Evolutionary conservation across 1,140 invertebrate genomes (phyloP).

Genomic region (Zaprionus taronus): DNA sequence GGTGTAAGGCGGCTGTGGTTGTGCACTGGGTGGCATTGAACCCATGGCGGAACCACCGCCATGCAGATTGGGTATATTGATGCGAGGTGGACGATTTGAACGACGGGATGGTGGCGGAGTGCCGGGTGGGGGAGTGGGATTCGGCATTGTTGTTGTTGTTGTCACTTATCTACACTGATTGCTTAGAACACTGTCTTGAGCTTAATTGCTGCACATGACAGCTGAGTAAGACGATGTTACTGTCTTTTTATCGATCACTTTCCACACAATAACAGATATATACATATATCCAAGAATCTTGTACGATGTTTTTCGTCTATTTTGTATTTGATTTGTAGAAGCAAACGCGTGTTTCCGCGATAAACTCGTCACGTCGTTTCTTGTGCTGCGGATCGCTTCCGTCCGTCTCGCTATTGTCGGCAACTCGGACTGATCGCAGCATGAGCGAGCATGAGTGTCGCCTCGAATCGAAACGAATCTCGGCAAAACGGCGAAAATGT

Average conservation of each 20-base stretch:
- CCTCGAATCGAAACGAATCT: background rate
- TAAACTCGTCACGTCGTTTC: background rate
- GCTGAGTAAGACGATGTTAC: background rate
- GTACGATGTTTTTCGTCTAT: background rate
- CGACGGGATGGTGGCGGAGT: constrained; percentile 67
- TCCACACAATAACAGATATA: no score
- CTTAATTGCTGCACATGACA: background rate
- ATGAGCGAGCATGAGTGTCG: background rate
- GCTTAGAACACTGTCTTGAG: background rate
- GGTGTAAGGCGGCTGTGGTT: constrained; percentile 64
- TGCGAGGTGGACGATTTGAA: constrained; percentile 67
- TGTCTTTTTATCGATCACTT: background rate
- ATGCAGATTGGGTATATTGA: constrained; percentile 67
- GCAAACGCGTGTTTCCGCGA: background rate
- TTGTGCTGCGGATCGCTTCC: constrained; percentile 1
- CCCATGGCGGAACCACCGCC: constrained; percentile 47
- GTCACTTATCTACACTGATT: constrained; percentile 45
- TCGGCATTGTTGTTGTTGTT: constrained; percentile 20
- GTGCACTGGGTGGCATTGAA: constrained; percentile 69
- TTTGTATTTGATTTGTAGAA: background rate
- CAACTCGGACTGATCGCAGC: background rate
- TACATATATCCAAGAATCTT: background rate
- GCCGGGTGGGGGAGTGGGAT: constrained; percentile 40
- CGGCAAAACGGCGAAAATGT: background rate
- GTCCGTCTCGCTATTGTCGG: constrained; percentile 3